Base-by-base conservation (phyloP, 2,888 invertebrate species). In the Drosophila diplacantha region DNA sequence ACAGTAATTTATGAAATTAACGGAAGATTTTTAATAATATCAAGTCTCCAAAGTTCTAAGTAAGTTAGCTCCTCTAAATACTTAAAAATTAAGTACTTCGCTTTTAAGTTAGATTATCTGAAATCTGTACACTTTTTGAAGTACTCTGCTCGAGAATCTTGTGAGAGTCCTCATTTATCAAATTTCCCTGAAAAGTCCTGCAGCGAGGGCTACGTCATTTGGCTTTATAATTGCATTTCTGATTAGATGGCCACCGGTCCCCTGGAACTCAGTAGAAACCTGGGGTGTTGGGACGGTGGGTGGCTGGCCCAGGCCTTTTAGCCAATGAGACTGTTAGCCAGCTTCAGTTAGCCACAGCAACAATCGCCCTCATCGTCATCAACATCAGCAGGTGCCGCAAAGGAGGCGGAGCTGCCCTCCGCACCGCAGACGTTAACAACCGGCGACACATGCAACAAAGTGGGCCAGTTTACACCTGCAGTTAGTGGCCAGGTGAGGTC, bases 131-230 rank as follows among this genome's bases (percentile, higher is more conserved):
- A 20, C 1, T 3, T 1, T 1, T n/a, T 4, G 3, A 7, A n/a
- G 11, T 8, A 29, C 39, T 7, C 11, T 18, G 9, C 29, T 46
- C 14, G 18, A 18, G 56, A 95, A 96, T 86, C 95, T 95, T 11
- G 95, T 96, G 76, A 95, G 18, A 11, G 9, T 16, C 14, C 4
- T 39, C 38, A 38, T 38, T 38, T 38, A 35, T 26, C 14, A 9
- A 9, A 32, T 24, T 97, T 78, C 94, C 96, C 68, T 97, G 97
- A 93, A 18, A 26, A 18, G 11, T 26, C 24, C 35, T 32, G 32
- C 66, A 37, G 37, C 64, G 41, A n/a, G 38, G 51, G 24, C 52
- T 52, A 66, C 61, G 63, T 34, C 62, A 67, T 64, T 56, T 64
- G 57, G 63, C 59, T 43, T 59, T 69, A 66, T 78, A 78, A 81